Evolutionary conservation across 2,797 vertebrate species (phyloP).

Genomic region (Neopelma chrysocephalum): DNA sequence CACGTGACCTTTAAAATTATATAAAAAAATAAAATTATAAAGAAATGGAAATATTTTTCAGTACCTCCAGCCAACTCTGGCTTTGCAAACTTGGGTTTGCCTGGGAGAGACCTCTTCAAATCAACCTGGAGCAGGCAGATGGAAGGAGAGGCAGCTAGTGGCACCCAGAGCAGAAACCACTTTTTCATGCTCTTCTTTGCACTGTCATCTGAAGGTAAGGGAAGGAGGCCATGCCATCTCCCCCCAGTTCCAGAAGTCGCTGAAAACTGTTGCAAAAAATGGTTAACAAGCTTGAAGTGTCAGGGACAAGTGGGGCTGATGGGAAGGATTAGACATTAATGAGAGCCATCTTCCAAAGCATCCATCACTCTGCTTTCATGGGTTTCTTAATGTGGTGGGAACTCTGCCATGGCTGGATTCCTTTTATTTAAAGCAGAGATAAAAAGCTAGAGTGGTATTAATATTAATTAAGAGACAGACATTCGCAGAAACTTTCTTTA

Average conservation of each 20-base stretch:
- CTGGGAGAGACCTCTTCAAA: not conserved
- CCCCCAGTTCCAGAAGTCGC: not conserved
- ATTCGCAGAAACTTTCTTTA: constrained; percentile 49
- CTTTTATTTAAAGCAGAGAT: constrained; percentile 65
- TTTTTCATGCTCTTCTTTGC: not conserved
- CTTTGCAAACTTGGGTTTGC: not conserved
- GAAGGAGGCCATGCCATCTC: not conserved
- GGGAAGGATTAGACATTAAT: constrained; percentile 59
- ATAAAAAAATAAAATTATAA: not conserved
- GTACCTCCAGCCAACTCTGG: not conserved
- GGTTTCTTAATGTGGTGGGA: constrained; percentile 58
- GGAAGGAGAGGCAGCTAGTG: not conserved
- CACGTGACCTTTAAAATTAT: not conserved
- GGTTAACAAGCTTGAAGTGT: constrained; percentile 29
- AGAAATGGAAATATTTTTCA: not conserved
- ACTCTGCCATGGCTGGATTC: constrained; percentile 34
- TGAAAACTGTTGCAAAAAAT: constrained; percentile 16
- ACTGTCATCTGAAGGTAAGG: not conserved
- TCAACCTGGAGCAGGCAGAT: not conserved
- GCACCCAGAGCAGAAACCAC: not conserved
- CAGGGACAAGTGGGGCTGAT: constrained; percentile 52
- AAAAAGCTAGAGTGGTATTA: constrained; percentile 46
- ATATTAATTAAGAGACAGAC: constrained; percentile 64
- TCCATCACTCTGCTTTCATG: constrained; percentile 9
- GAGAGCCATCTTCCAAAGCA: constrained; percentile 51